Percentiles rank a stretch among this genome's conserved stretches.
Conservation (phyloP, 2,113 vertebrate species). For the Neoarius graeffei region DNA sequence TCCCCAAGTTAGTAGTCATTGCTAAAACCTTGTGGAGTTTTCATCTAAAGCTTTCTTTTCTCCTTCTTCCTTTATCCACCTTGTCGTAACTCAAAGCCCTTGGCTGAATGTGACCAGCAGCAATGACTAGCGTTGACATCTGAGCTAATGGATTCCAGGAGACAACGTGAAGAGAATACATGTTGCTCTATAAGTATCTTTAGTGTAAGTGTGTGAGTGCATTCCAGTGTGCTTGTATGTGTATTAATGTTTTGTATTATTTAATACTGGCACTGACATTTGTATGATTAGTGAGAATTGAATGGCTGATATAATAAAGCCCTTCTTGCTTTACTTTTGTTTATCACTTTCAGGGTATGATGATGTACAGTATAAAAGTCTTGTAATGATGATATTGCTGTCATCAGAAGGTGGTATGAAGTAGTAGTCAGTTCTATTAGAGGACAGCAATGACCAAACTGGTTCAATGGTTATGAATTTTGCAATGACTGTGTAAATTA, state of each 20-base stretch:
- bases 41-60: constrained; percentile 2
- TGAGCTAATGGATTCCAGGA: constrained; percentile 46
- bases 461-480: constrained; percentile 12
- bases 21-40: background rate
- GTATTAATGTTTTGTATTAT: background rate
- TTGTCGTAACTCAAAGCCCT: constrained; percentile 36
- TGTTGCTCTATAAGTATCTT: constrained; percentile 1
- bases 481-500: constrained; percentile 34
- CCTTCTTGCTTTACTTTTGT: background rate
- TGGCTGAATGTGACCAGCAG: constrained; percentile 55
- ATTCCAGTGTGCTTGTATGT: background rate
- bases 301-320: background rate
- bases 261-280: constrained; percentile 4
- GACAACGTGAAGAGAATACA: constrained; percentile 35
- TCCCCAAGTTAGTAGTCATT: background rate
- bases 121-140: constrained; percentile 48
- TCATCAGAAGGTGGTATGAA: background rate
- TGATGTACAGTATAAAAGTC: constrained; percentile 3
- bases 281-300: too few species aligned
- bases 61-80: constrained; percentile 7
- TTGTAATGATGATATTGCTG: constrained; percentile 24
- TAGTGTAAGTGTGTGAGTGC: constrained; percentile 4
- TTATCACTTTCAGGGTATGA: constrained; percentile 3
- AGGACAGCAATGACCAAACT: background rate
- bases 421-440: background rate